phyloP scores from a whole-genome alignment of 1,140 invertebrate genomes.

The Formica exsecta region DNA sequence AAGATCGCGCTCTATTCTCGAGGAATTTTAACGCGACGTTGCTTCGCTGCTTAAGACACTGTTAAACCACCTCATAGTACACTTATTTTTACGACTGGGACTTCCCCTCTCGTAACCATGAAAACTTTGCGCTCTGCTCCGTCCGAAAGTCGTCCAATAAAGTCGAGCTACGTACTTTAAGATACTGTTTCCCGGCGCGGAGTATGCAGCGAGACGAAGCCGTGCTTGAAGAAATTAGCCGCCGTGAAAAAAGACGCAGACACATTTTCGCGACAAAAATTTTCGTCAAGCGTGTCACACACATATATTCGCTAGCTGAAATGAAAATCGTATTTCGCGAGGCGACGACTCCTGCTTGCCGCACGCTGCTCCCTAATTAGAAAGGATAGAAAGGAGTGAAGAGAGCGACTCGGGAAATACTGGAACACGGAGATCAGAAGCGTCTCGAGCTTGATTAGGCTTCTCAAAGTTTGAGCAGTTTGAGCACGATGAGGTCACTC shows the following conservation, averaged over 20 bases:
- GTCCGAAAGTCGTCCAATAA: constrained; percentile 69
- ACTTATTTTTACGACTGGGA: constrained; percentile 68
- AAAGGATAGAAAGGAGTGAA: constrained; percentile 2
- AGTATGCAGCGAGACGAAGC: constrained; percentile 42
- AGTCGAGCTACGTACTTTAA: constrained; percentile 53
- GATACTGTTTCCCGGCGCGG: constrained; percentile 5
- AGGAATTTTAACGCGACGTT: constrained; percentile 61
- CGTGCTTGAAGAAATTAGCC: constrained; percentile 63
- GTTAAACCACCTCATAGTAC: constrained; percentile 69
- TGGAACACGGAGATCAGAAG: constrained; percentile 35
- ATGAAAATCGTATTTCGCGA: constrained; percentile 50
- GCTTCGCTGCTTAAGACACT: constrained; percentile 65
- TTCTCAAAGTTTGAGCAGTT: constrained; percentile 33
- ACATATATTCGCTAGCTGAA: constrained; percentile 31
- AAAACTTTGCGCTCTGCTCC: constrained; percentile 63
- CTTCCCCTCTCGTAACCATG: constrained; percentile 45
- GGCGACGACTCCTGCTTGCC: constrained; percentile 6
- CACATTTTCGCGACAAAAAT: constrained; percentile 20
- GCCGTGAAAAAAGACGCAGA: constrained; percentile 34
- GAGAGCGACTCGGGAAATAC: constrained; percentile 18
- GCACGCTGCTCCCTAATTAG: constrained; percentile 33
- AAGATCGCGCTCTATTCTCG: background rate
- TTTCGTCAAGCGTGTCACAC: constrained; percentile 32
- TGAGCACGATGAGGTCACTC: constrained; percentile 26
- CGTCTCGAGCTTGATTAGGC: constrained; percentile 37